Evolutionary conservation across 2,113 vertebrate genomes (phyloP).

Genomic region (Myotis davidii): DNA sequence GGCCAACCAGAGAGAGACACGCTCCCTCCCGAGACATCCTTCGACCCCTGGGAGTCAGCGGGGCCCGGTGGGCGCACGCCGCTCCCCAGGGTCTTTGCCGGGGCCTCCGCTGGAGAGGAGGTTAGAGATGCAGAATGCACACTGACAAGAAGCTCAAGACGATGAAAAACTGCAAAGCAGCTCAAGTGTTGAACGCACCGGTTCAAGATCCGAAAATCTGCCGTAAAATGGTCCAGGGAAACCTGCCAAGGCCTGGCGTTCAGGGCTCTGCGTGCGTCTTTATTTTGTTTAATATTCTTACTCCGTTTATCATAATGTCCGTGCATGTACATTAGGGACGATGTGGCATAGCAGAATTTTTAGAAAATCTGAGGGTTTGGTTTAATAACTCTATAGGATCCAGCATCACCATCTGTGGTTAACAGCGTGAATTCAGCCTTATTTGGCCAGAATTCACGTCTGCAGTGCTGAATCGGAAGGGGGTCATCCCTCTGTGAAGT

Average conservation of each 20-base stretch:
- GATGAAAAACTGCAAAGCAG: too few relatives aligned
- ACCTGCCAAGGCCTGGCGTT: fast-evolving
- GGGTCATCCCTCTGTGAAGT: neutral
- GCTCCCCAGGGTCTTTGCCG: fast-evolving
- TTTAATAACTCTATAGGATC: neutral
- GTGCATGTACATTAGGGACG: fast-evolving
- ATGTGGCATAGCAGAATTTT: neutral
- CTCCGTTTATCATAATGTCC: neutral
- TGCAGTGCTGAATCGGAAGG: neutral
- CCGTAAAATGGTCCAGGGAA: neutral
- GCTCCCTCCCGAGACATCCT: neutral
- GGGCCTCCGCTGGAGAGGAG: neutral
- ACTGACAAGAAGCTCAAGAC: fast-evolving
- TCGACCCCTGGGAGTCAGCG: fast-evolving
- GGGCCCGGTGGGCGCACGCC: fast-evolving
- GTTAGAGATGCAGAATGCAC: neutral
- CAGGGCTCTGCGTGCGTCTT: neutral
- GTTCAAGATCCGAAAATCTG: fast-evolving
- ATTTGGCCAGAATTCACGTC: neutral
- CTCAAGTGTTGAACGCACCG: fast-evolving
- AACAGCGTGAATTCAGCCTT: neutral
- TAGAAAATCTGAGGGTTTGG: neutral
- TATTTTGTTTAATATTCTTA: neutral
- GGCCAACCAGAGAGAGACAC: neutral
- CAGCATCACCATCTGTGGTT: neutral